Evolutionary conservation across 2,113 vertebrate genomes (phyloP), one percentile per base, ranked within the genome.

Genomic region (Pomatostomus ruficeps): DNA sequence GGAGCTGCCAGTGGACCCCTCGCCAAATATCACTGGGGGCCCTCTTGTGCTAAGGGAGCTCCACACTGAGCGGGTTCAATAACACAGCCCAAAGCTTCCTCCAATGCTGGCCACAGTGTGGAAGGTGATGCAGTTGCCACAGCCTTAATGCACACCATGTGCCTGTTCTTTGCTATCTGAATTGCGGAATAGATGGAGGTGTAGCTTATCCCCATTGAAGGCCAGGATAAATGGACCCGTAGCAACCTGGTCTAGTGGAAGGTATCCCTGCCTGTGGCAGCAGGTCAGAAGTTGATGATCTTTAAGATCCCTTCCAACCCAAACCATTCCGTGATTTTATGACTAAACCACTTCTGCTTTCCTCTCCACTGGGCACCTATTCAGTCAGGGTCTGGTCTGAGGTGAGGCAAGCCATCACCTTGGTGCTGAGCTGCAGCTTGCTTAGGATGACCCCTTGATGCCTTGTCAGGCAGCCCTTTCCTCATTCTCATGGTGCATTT

Each of bases 141-240:
- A 23, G 62, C 17, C 23, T 59, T 72, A 38, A n/a, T 40, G 36
- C 26, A 28, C 7, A 8, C 6, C 0, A 0, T 4, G 10, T 61
- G 15, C 11, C 0, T 5, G 17, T 46, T 75, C 14, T 88, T 85
- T 85, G 29, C 20, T 48, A n/a, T 25, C n/a, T 58, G 36, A 57
- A 61, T 22, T 58, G 68, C 62, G 78, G 48, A 38, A 33, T 31
- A 33, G 54, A 14, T 46, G n/a, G 29, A 83, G 18, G 11, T 8
- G 14, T 28, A 29, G 14, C 42, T 83, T 76, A 42, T 55, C 6
- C 31, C 18, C 21, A 26, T 20, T 89, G 26, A 70, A 62, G 18
- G 18, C 25, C 31, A 28, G 48, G 14, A 26, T 28, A 14, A 40
- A 28, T 42, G 42, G 54, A 22, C 22, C 14, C 15, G 26, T 49